Base-by-base conservation (phyloP, 2,113 vertebrate genomes). In the Leptocoma aspasia region DNA sequence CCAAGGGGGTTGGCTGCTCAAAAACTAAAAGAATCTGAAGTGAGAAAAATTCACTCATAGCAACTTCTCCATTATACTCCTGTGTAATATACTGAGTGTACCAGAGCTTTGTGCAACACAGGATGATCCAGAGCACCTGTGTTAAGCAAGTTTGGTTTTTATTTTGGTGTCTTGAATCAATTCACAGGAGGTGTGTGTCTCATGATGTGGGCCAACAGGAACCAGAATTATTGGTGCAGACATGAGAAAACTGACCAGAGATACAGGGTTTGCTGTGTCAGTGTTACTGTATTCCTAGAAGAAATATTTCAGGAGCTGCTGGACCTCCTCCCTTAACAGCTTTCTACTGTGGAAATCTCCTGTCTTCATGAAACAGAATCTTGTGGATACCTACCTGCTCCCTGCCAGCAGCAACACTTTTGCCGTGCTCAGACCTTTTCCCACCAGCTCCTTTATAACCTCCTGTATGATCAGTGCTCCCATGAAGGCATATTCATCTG, bases 401-500 rank as follows among this genome's bases (percentile, higher is more conserved):
- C 99, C 99, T 7, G 99, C 99, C 80, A 99, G 96, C 33, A 99
- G 98, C 72, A 99, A 97, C 49, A 99, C 98, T 95, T 99, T 99
- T 2, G 99, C 99, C 31, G 98, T 98, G 35, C 98, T 98, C 90
- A 99, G 98, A 31, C 99, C 99, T 96, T 98, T 99, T 89, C 92
- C 98, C 90, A 99, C 97, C 61, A 99, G 98, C 60, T 99, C 99
- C 75, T 99, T 99, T 49, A 99, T 98, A 60, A 99, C 99, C 93
- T 99, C 99, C 95, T 98, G 98, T 95, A 99, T 99, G 91, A 99
- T 99, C 96, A 99, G 98, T 15, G 99, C 98, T 41, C 99, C 99
- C 99, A 99, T 99, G 96, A 99, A 99, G 60, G 99, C 98, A 28
- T 99, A 99, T 63, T 98, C 98, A 91, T 95, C 99, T 99, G 96